These are phyloP conservation scores for Cistogaster globosa DNA, from an alignment of 2,888 invertebrate species.

Conservation along the genomic window DNA sequence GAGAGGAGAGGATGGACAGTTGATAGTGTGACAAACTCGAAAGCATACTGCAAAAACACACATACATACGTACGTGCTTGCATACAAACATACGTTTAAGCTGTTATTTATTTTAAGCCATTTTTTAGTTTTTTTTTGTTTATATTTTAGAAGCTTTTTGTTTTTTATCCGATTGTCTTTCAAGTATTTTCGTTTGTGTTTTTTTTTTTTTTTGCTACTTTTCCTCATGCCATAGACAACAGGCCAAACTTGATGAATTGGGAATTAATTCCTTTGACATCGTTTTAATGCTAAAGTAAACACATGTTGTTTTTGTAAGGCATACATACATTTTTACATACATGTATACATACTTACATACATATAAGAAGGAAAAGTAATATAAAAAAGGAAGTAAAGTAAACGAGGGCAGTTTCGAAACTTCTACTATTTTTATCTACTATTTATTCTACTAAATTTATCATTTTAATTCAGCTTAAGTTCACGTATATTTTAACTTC, in stretches of 20 bases:
- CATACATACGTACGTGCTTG: not conserved
- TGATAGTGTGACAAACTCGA: slow-evolving; percentile 9
- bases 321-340: slow-evolving; percentile 30
- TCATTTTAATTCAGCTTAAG: too few species aligned
- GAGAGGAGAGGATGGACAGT: slow-evolving; percentile 11
- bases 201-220: slow-evolving; percentile 31
- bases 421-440: not conserved
- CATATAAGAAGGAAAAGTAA: slow-evolving; percentile 9
- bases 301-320: slow-evolving; percentile 69
- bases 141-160: slow-evolving; percentile 38
- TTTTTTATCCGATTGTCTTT: slow-evolving; percentile 50
- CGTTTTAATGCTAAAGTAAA: slow-evolving; percentile 75
- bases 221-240: slow-evolving; percentile 72
- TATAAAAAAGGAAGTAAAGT: not conserved
- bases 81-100: not conserved
- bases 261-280: slow-evolving; percentile 82
- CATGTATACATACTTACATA: not conserved
- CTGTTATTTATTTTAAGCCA: slow-evolving; percentile 58
- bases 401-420: not conserved
- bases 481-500: too few species aligned
- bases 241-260: slow-evolving; percentile 82
- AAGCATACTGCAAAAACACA: not conserved
- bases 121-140: slow-evolving; percentile 46
- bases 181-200: slow-evolving; percentile 32
- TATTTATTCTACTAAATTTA: too few species aligned